Percentiles rank a stretch among this genome's conserved stretches.
These are phyloP conservation scores for Elgonia sp. DNA, from an alignment of 2,888 invertebrate species.

Conservation along the genomic window DNA sequence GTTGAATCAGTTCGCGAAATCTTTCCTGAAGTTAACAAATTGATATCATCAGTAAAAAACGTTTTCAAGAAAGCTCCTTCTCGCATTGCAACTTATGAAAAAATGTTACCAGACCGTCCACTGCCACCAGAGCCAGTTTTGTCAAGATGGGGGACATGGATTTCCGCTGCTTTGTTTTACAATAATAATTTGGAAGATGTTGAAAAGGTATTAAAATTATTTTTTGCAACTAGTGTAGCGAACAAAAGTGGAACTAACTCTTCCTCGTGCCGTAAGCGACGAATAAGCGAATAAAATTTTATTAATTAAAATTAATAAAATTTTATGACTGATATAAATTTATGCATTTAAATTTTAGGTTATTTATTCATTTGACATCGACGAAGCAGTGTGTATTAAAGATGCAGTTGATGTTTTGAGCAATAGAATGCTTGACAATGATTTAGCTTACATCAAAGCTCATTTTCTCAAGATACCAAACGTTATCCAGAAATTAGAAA, in stretches of 20 bases:
- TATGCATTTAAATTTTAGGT: constrained; percentile 16
- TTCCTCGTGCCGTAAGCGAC: no score
- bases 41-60: constrained; percentile 80
- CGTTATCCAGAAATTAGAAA: constrained; percentile 21
- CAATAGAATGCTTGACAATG: constrained; percentile 16
- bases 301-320: constrained; percentile 15
- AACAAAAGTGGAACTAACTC: no score
- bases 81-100: constrained; percentile 68
- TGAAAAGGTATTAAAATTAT: constrained; percentile 34
- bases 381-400: constrained; percentile 27
- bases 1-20: constrained; percentile 77
- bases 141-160: constrained; percentile 80
- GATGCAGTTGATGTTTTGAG: not conserved
- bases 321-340: not conserved
- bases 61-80: constrained; percentile 72
- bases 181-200: constrained; percentile 25
- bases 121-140: constrained; percentile 79
- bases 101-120: constrained; percentile 50
- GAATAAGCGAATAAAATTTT: not conserved
- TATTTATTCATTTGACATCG: constrained; percentile 22
- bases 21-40: constrained; percentile 75
- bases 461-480: constrained; percentile 21
- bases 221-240: not conserved
- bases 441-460: constrained; percentile 27
- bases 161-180: constrained; percentile 71